phyloP scores from a whole-genome alignment of 2,888 invertebrate species.

The Volucella zonaria region DNA sequence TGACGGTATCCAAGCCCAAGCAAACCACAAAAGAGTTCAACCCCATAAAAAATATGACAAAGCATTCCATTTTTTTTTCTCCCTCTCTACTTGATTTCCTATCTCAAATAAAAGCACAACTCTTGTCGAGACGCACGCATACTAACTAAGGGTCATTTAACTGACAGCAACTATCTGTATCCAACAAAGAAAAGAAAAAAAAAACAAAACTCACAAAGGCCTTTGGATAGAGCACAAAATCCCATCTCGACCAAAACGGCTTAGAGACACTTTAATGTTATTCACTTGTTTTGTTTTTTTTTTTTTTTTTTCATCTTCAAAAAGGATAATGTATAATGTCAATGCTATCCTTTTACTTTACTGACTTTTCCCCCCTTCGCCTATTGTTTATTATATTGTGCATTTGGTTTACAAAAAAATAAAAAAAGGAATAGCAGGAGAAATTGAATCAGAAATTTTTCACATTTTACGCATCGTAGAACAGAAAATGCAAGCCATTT shows the following conservation, averaged over 20 bases:
- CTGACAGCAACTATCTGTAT: not conserved
- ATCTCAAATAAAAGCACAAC: not conserved
- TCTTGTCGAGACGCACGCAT: not conserved
- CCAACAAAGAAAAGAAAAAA: not conserved
- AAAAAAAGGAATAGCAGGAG: not conserved
- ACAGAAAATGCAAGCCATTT: conserved; percentile 12
- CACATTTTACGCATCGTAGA: conserved; percentile 15
- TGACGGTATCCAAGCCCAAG: not conserved
- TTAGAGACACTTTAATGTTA: not conserved
- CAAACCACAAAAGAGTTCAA: not conserved
- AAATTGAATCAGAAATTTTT: conserved; percentile 2
- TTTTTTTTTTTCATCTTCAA: no score
- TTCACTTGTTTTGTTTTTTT: conserved; percentile 5
- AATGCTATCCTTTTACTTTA: conserved; percentile 13
- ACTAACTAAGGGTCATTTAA: conserved; percentile 3
- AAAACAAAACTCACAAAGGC: not conserved
- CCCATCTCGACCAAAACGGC: conserved; percentile 7
- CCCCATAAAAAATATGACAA: conserved; percentile 5
- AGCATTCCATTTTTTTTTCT: not conserved
- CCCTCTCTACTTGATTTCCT: not conserved
- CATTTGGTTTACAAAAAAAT: not conserved
- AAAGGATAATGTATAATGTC: not conserved
- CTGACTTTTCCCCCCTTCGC: not conserved
- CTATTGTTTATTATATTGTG: conserved; percentile 9
- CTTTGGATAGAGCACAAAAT: not conserved